A percentile compares a stretch with the other conserved stretches of the same genome.
These are phyloP conservation scores for Drosophila leonis DNA, from an alignment of 2,888 invertebrate species.

Conservation along the genomic window DNA sequence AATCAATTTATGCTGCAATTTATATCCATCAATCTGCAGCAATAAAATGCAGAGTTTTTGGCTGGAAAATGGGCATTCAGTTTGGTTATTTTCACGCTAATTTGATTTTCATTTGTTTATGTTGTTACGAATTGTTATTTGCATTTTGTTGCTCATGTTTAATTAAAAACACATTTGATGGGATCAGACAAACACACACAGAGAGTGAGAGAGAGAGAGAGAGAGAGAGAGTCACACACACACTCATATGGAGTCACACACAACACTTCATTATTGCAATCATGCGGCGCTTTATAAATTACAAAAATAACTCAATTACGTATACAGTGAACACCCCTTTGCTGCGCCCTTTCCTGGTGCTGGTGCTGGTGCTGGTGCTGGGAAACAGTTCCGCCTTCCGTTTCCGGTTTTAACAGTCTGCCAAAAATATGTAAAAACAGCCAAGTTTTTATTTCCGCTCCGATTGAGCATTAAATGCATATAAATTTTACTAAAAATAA, in stretches of 20 bases:
- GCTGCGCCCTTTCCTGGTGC: neutral
- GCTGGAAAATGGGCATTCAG: slow-evolving; percentile 18
- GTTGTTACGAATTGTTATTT: slow-evolving; percentile 61
- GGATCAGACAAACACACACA: slow-evolving; percentile 3
- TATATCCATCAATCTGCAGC: slow-evolving; percentile 32
- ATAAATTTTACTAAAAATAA: slow-evolving; percentile 62
- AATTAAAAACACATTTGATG: slow-evolving; percentile 71
- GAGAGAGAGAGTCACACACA: neutral
- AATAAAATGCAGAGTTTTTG: slow-evolving; percentile 2
- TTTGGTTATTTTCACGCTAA: slow-evolving; percentile 47
- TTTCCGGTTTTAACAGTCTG: slow-evolving; percentile 62
- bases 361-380: neutral
- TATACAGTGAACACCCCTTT: slow-evolving; percentile 30
- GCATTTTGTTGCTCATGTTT: slow-evolving; percentile 67
- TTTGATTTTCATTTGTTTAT: slow-evolving; percentile 74
- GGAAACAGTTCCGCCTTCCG: slow-evolving; percentile 66
- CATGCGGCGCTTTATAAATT: slow-evolving; percentile 61
- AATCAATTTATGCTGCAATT: slow-evolving; percentile 27
- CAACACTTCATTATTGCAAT: slow-evolving; percentile 66
- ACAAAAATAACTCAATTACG: slow-evolving; percentile 73
- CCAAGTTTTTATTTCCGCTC: slow-evolving; percentile 70
- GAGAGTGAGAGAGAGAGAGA: neutral
- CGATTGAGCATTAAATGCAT: slow-evolving; percentile 74
- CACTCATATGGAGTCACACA: neutral
- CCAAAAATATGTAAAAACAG: slow-evolving; percentile 13